Evolutionary conservation across 2,797 vertebrate genomes (phyloP), one percentile per base, ranked within the genome.

Genomic region (Cossypha heuglini): DNA sequence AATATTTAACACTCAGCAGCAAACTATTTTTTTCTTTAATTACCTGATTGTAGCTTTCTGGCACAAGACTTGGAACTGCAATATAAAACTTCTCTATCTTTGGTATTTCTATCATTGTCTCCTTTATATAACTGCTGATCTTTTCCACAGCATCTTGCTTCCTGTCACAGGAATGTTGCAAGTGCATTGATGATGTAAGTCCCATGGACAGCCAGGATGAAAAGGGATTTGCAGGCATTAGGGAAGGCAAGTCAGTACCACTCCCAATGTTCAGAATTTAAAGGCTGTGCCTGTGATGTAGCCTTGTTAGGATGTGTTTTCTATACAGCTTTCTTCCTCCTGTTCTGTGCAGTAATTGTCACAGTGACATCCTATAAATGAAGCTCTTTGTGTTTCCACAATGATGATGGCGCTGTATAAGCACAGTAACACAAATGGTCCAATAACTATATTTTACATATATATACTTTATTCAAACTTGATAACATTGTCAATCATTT

Each of bases 71-170:
- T 79, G 94, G 76, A 91, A 74, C 72, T 92, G 46, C 73, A 79
- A 88, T 52, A 76, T 93, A 96, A 91, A 97, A 96, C 38, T 64
- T 63, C 62, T 88, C 63, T 63, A 74, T 81, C 72, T 97, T 97
- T 95, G 86, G 20, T 43, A 37, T 96, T 61, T 97, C 95, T 57
- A 24, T 82, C 51, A 66, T 97, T 71, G 46, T 96, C 16, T 95
- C 88, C 74, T 93, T 97, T 69, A 64, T 91, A 9, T 95, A 96
- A 94, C 75, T 94, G 62, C 21, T 97, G 80, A 75, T 97, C 54
- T 82, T 98, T 46, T 92, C 80, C 42, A 64, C 85, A 35, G 67
- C 74, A 26, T 93, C 94, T 52, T 96, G 26, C 90, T 97, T 52
- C 59, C 66, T 84, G 38, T 96, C 37, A 93, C 85, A 38, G 92